Conservation (phyloP, 2,888 invertebrate genomes). For the Muscina levida region DNA sequence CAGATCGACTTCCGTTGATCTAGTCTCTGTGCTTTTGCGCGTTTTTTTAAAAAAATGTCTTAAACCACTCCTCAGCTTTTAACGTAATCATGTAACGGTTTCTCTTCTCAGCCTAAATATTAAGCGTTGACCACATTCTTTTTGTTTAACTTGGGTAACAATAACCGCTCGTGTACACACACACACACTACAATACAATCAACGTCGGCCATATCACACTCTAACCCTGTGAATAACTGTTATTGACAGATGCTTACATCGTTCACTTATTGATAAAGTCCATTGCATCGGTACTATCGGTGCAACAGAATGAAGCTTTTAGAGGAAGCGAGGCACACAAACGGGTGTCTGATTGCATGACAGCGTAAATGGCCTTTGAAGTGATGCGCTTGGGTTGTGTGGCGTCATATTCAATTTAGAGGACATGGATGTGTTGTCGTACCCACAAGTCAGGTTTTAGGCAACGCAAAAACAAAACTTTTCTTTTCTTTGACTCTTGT, state of each 20-base stretch:
- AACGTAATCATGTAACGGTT: too few species aligned
- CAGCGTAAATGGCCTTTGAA: slow-evolving; percentile 39
- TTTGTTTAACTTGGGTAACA: too few species aligned
- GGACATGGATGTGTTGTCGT: slow-evolving; percentile 3
- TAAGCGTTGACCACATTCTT: too few species aligned
- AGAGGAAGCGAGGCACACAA: neutral
- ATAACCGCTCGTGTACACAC: slow-evolving; percentile 21
- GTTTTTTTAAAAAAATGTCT: too few species aligned
- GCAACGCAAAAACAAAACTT: neutral
- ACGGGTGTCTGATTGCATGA: neutral
- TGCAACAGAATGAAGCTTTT: neutral
- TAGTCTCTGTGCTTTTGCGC: too few species aligned
- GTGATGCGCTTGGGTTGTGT: slow-evolving; percentile 39
- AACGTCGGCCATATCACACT: too few species aligned
- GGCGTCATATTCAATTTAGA: slow-evolving; percentile 17
- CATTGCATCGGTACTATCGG: too few species aligned
- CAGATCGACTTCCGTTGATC: too few species aligned
- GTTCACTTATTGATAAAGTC: slow-evolving; percentile 17
- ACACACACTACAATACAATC: too few species aligned
- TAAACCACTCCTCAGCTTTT: too few species aligned
- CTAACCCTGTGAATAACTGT: slow-evolving; percentile 42
- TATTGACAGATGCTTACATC: slow-evolving; percentile 42
- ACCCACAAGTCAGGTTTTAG: slow-evolving; percentile 1
- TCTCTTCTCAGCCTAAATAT: too few species aligned
- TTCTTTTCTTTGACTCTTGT: neutral